Evolutionary conservation across 1,140 invertebrate species (phyloP), one percentile per base, ranked within the genome.

Genomic region (Chironomus tepperi): DNA sequence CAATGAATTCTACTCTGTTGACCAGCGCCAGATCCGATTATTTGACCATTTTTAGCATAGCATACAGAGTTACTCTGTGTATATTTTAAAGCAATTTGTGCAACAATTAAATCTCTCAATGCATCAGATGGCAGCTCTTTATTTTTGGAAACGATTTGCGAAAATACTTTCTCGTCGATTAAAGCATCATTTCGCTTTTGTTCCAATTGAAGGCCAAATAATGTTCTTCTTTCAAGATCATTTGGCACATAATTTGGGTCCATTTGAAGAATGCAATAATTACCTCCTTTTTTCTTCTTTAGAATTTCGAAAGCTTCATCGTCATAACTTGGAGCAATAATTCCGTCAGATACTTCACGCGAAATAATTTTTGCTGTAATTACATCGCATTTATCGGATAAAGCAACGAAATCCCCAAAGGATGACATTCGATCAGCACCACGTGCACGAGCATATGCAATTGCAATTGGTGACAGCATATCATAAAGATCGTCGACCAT

Each of bases 371-470:
- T 86, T 0, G 91, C 97, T 0, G 97, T 98, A 12, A 89, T 77
- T 34, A 86, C 88, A 84, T 99, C 98, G 82, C 97, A 99, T 2
- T 84, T 79, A 80, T 98, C 96, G 0, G 96, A 98, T 0, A 99
- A 81, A 10, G 96, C 95, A 57, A 99, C 88, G 82, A 99, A 99
- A 84, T 99, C 98, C 0, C 98, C 97, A 84, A 98, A 99, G 10
- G 97, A 98, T 6, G 96, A 98, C 98, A 99, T 99, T 74, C 98
- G 88, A 83, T 99, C 98, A 16, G 97, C 97, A 43, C 97, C 96
- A 83, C 98, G 87, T 0, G 97, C 98, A 76, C 97, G 85, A 0
- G 96, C 97, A 85, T 99, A 99, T 1, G 98, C 98, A 10, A 87
- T 88, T 0, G 97, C 96, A n/a, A 98, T 77, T 0, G 95, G 96